Conservation (phyloP, 2,797 vertebrate species). For the Garrulus glandarius region DNA sequence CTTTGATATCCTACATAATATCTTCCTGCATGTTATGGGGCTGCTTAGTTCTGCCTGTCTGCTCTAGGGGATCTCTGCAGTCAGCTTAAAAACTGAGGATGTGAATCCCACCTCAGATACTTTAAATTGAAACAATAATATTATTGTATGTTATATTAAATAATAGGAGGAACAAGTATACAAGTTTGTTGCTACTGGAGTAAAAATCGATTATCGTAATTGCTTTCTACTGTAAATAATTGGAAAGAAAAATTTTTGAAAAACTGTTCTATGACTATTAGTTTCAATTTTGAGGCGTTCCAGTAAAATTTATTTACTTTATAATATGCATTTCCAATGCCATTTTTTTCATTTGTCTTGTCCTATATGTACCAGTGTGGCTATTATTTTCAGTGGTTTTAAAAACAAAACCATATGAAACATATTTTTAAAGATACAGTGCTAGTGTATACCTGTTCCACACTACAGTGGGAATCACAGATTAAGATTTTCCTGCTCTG, state of each 20-base stretch:
- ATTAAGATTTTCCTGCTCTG: neutral
- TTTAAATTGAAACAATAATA: neutral
- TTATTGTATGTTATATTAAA: neutral
- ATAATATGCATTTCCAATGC: neutral
- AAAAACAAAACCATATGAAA: neutral
- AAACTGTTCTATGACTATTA: neutral
- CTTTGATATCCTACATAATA: neutral
- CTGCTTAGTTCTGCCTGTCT: neutral
- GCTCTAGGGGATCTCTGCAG: neutral
- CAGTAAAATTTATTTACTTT: neutral
- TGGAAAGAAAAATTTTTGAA: neutral
- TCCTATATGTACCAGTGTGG: neutral
- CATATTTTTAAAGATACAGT: neutral
- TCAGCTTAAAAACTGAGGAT: neutral
- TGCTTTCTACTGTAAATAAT: neutral
- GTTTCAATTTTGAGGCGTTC: neutral
- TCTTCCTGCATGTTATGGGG: neutral
- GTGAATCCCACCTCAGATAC: neutral
- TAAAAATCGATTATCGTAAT: neutral
- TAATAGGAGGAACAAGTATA: neutral
- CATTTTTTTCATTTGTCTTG: neutral
- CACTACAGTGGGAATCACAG: accelerated
- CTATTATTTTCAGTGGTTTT: neutral
- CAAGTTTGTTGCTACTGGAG: neutral
- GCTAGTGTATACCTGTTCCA: neutral